Evolutionary conservation across 2,797 vertebrate genomes (phyloP).

Genomic region (Varecia variegata): DNA sequence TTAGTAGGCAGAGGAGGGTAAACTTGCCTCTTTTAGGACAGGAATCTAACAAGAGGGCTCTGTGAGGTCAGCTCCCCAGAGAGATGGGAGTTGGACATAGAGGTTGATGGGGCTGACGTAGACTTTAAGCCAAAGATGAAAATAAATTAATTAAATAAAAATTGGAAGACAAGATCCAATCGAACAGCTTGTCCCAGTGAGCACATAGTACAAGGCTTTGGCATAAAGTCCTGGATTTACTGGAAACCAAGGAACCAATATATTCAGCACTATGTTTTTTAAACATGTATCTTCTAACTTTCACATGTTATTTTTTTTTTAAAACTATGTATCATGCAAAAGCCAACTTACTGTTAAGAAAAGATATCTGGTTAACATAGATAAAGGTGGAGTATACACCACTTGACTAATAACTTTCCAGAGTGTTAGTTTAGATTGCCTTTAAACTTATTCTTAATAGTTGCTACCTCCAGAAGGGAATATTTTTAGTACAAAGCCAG

Average conservation of each 20-base stretch:
- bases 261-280: conserved; percentile 21
- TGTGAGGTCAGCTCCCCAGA: background rate
- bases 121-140: background rate
- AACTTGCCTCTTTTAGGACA: background rate
- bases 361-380: background rate
- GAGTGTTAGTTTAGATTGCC: background rate
- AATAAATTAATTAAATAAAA: background rate
- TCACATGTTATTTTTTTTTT: background rate
- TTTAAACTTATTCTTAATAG: background rate
- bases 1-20: background rate
- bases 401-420: background rate
- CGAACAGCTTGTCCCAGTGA: background rate
- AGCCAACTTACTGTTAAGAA: background rate
- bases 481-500: background rate
- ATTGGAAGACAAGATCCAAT: background rate
- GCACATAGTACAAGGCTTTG: background rate
- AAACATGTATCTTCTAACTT: conserved; percentile 19
- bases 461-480: background rate
- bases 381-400: background rate
- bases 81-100: background rate
- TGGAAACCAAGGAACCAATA: background rate
- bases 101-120: background rate
- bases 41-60: background rate
- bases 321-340: background rate
- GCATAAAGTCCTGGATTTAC: background rate